Base-by-base conservation (phyloP, 2,888 invertebrate species). In the Drosophila pseudotalamancana region DNA sequence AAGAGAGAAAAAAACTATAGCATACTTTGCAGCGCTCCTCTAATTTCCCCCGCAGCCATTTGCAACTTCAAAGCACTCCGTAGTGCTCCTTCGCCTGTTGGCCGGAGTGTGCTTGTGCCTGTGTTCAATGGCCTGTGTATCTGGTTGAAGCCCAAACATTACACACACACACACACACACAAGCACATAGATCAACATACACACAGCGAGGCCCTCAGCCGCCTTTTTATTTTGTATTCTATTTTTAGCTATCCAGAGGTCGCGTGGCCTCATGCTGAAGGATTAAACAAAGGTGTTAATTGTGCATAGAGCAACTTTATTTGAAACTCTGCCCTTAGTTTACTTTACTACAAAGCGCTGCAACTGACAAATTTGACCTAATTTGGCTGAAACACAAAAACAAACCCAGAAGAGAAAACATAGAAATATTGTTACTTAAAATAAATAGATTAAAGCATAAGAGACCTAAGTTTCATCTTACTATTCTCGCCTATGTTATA, bases 161-260 rank as follows among this genome's bases (percentile, higher is more conserved):
- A n/a, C 34, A 34, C 19, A 6, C 5, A 37, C 19, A 8, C 31
- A 8, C 27, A 3, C 31, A 11, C 34, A 12, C 11, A 31, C 18
- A 6, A 18, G 34, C 25, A 21, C 37, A n/a, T 19, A 6, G 18
- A 19, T n/a, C 1, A 3, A 34, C 14, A 49, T 5, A 18, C 35
- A 9, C 19, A 12, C 21, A 2, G 25, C 6, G 18, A 9, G 8
- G 35, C 27, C 18, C 27, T 12, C 5, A 1, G 23, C 19, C 12
- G 8, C 14, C 14, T 69, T 72, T 72, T 59, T 18, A 31, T 55
- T 43, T 40, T 25, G 11, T 12, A 23, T 51, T 51, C 61, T 73
- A 73, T 70, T 55, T 73, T 73, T 73, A 70, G 69, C 54, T 51
- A 42, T 6, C 55, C 62, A 49, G 14, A 27, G 55, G 70, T 61